These are phyloP conservation scores for Drosophila trapezifrons DNA, from an alignment of 1,140 invertebrate species.

Conservation along the genomic window DNA sequence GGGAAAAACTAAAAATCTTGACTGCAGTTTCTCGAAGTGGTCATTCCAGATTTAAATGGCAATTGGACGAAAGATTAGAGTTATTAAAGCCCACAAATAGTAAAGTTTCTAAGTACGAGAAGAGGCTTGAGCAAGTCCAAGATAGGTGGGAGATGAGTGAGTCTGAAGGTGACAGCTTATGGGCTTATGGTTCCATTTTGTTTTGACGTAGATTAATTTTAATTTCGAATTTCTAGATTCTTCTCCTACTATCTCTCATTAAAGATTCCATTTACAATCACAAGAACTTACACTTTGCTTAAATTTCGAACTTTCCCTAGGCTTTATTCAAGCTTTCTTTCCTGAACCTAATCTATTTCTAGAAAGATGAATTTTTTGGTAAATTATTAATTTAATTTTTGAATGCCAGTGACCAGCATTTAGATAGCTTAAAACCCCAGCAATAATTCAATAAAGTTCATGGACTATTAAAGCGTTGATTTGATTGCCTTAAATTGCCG, in stretches of 20 bases:
- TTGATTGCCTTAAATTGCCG: conserved; percentile 33
- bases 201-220: not conserved
- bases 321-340: not conserved
- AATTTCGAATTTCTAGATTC: not conserved
- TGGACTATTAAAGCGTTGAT: conserved; percentile 25
- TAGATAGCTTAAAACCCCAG: not conserved
- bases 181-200: not conserved
- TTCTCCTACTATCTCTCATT: not conserved
- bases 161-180: not conserved
- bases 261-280: too few species aligned
- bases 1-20: conserved; percentile 25
- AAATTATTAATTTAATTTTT: not conserved
- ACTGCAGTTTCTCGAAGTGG: conserved; percentile 35
- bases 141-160: not conserved
- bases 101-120: too few species aligned
- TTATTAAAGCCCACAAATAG: too few species aligned
- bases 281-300: not conserved
- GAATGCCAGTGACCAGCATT: not conserved
- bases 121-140: not conserved
- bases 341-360: not conserved
- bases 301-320: not conserved
- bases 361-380: not conserved
- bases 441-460: conserved; percentile 11
- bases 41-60: conserved; percentile 45
- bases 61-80: conserved; percentile 13